Conservation (phyloP, 2,113 vertebrate genomes). For the Eulemur macaco region DNA sequence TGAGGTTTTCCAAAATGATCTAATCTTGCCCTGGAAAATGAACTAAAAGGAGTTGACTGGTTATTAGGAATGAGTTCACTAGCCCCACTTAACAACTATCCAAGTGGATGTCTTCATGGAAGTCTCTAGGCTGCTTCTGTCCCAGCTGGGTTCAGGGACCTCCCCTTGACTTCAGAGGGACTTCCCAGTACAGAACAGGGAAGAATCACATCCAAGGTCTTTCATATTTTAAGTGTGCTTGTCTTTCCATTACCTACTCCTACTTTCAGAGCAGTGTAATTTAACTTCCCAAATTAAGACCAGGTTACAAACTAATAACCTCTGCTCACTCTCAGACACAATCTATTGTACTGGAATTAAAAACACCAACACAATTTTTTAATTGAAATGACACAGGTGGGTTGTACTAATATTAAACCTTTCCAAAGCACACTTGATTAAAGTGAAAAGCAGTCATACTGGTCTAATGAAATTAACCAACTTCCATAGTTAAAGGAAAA, state of each 20-base stretch:
- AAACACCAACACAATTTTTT: slow-evolving; percentile 31
- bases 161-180: slow-evolving; percentile 79
- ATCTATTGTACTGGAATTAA: slow-evolving; percentile 50
- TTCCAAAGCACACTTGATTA: background rate
- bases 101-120: slow-evolving; percentile 74
- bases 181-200: slow-evolving; percentile 69
- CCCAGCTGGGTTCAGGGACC: slow-evolving; percentile 70
- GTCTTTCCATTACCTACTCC: slow-evolving; percentile 75
- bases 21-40: slow-evolving; percentile 83
- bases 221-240: slow-evolving; percentile 69
- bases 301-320: slow-evolving; percentile 67
- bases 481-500: background rate
- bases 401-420: slow-evolving; percentile 10
- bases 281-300: slow-evolving; percentile 73
- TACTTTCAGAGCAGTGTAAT: slow-evolving; percentile 72
- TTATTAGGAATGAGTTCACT: slow-evolving; percentile 82
- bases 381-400: slow-evolving; percentile 5
- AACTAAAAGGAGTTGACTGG: slow-evolving; percentile 80
- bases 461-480: slow-evolving; percentile 9
- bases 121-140: slow-evolving; percentile 53
- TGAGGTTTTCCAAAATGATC: slow-evolving; percentile 84
- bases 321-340: slow-evolving; percentile 61
- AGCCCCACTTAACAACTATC: slow-evolving; percentile 67
- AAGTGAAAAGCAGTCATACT: background rate
- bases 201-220: slow-evolving; percentile 59